Conservation (phyloP, 1,140 invertebrate species). For the Drosophila dunni region DNA sequence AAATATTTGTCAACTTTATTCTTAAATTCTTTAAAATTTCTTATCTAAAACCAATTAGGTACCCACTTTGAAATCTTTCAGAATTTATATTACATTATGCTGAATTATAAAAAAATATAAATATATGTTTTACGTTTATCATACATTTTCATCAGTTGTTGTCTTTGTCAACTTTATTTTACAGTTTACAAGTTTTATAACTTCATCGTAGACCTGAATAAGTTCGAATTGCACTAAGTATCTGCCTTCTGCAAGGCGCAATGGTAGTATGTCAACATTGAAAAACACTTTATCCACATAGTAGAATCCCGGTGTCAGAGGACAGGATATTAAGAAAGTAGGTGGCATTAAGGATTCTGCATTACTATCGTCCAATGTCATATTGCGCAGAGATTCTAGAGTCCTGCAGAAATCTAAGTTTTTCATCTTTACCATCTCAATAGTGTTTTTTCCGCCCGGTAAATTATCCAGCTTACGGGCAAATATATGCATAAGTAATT, state of each 20-base stretch:
- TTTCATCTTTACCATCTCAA: constrained; percentile 54
- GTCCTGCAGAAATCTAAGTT: constrained; percentile 65
- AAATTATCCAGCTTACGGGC: constrained; percentile 47
- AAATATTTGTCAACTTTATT: too few species aligned
- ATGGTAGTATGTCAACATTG: constrained; percentile 35
- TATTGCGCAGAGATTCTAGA: constrained; percentile 57
- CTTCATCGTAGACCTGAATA: constrained; percentile 71
- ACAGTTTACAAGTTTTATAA: constrained; percentile 52
- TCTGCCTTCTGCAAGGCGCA: constrained; percentile 53
- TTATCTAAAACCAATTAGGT: too few species aligned
- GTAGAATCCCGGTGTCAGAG: constrained; percentile 64
- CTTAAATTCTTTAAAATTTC: too few species aligned
- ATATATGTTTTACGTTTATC: background rate
- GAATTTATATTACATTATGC: too few species aligned
- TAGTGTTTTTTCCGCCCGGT: constrained; percentile 36
- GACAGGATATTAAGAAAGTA: constrained; percentile 64
- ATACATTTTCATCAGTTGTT: background rate
- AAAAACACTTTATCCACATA: constrained; percentile 32
- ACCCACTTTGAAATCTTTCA: too few species aligned
- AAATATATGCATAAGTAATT: constrained; percentile 64
- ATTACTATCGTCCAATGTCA: constrained; percentile 39
- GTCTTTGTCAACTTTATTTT: constrained; percentile 52
- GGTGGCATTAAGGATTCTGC: constrained; percentile 49
- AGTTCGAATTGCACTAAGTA: constrained; percentile 60
- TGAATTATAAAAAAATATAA: background rate